A percentile compares a stretch with the other conserved stretches of the same genome.
phyloP scores from a whole-genome alignment of 2,113 vertebrate species.

The Labeo catla region DNA sequence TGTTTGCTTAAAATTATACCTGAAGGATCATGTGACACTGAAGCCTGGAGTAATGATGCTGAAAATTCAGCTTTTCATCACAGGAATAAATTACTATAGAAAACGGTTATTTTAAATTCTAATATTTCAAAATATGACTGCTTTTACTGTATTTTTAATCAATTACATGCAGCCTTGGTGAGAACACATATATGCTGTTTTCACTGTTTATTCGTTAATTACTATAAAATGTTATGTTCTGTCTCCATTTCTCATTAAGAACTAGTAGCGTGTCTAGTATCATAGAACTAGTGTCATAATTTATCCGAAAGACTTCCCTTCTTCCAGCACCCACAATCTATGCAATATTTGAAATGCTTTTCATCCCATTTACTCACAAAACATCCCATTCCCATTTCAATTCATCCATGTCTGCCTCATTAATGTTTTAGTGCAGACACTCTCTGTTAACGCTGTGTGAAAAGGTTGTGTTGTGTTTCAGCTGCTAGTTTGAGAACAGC shows the following conservation, averaged over 20 bases:
- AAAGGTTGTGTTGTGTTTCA: neutral
- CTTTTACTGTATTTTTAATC: neutral
- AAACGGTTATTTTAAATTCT: neutral
- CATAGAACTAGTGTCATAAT: no score
- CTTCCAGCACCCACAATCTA: neutral
- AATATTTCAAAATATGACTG: neutral
- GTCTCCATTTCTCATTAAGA: neutral
- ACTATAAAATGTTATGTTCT: neutral
- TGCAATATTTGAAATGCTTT: neutral
- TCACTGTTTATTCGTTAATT: neutral
- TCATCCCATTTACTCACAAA: neutral
- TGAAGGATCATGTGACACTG: neutral
- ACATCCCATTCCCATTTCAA: neutral
- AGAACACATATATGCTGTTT: neutral
- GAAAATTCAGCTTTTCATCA: neutral
- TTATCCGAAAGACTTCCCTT: neutral
- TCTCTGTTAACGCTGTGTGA: neutral
- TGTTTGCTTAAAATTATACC: neutral
- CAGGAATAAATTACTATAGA: neutral
- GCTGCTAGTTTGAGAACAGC: neutral
- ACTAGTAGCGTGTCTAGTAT: no score
- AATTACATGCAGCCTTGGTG: neutral
- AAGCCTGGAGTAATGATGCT: neutral
- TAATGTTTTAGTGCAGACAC: neutral
- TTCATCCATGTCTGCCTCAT: neutral